phyloP scores from a whole-genome alignment of 2,797 vertebrate genomes.

The Tokudaia muenninki region DNA sequence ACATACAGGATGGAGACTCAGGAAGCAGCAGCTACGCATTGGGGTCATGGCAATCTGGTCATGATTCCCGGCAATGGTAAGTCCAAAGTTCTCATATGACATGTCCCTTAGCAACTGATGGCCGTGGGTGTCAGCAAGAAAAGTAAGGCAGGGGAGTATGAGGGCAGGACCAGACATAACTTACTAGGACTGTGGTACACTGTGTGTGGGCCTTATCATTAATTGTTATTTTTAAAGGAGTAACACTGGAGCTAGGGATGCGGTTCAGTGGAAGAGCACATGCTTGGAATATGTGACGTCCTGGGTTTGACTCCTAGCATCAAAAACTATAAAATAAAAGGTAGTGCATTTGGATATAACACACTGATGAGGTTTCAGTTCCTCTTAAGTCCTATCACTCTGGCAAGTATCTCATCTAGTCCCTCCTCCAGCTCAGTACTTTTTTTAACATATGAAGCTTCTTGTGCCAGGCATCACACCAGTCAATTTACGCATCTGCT shows the following conservation, averaged over 20 bases:
- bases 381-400: background rate
- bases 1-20: slow-evolving; percentile 9
- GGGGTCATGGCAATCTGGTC: background rate
- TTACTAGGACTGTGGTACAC: background rate
- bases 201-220: background rate
- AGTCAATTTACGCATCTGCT: background rate
- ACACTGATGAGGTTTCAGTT: background rate
- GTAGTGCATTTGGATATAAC: background rate
- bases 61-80: background rate
- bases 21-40: background rate
- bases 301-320: background rate
- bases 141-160: rapidly evolving
- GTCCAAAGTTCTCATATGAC: background rate
- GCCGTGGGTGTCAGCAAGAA: background rate
- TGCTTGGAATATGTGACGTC: background rate
- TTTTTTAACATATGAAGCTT: background rate
- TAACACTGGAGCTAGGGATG: background rate
- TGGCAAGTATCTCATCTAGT: background rate
- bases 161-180: background rate
- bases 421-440: background rate
- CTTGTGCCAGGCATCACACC: background rate
- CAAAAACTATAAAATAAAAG: background rate
- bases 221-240: background rate
- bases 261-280: background rate
- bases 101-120: background rate